Conservation (phyloP, 2,888 invertebrate genomes). For the Hypena proboscidalis region DNA sequence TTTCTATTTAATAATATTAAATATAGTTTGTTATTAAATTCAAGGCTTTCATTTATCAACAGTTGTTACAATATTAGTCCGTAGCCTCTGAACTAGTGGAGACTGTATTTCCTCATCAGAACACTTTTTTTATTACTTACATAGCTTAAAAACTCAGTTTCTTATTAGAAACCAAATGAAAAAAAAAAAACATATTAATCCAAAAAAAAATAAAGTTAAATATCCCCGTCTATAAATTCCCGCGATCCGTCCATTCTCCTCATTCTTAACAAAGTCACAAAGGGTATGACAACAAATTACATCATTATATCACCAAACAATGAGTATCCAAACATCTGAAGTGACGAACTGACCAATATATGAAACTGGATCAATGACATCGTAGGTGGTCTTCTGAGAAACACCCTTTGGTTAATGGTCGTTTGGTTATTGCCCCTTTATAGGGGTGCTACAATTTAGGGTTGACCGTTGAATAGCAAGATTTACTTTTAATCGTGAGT, state of each 20-base stretch:
- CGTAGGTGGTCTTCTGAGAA: slow-evolving; percentile 80
- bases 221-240: no score
- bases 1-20: no score
- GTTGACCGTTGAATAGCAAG: slow-evolving; percentile 65
- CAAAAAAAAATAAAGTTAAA: slow-evolving; percentile 26
- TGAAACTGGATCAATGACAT: slow-evolving; percentile 69
- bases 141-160: no score
- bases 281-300: slow-evolving; percentile 69
- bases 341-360: slow-evolving; percentile 61
- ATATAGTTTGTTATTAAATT: no score
- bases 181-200: not conserved
- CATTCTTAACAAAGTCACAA: slow-evolving; percentile 44
- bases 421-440: slow-evolving; percentile 56
- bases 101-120: no score
- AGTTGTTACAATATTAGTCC: no score
- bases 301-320: slow-evolving; percentile 62
- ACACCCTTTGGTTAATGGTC: slow-evolving; percentile 70
- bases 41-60: no score
- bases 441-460: slow-evolving; percentile 66
- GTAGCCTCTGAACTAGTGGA: no score
- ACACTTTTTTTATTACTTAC: no score
- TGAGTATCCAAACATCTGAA: slow-evolving; percentile 49
- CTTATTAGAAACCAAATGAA: not conserved
- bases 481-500: slow-evolving; percentile 79
- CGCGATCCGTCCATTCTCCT: slow-evolving; percentile 33